These are phyloP conservation scores for Sebastes flavidus DNA, from an alignment of 2,797 vertebrate genomes.

Conservation along the genomic window DNA sequence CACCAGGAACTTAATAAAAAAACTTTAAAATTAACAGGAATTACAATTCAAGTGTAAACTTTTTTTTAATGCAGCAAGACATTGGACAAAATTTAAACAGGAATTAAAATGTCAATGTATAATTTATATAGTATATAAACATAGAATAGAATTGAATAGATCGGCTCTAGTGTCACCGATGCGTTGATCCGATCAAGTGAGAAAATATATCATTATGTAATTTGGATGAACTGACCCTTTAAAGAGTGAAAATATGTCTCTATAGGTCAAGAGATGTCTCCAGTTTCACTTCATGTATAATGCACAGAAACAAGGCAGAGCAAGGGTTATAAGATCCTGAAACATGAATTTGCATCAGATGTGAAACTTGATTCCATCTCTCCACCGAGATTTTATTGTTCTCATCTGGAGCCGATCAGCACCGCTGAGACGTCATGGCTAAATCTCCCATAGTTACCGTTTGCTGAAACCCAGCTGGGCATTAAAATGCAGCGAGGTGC, in stretches of 20 bases:
- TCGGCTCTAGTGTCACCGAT: too few relatives aligned
- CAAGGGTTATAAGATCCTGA: background rate
- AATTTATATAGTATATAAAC: too few relatives aligned
- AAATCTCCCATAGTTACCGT: conserved; percentile 7
- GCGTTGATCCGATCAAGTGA: too few relatives aligned
- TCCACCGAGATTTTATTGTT: background rate
- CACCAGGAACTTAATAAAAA: fast-evolving
- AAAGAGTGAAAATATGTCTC: background rate
- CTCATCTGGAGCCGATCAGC: background rate
- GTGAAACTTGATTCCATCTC: background rate
- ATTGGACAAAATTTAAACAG: too few relatives aligned
- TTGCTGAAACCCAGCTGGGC: conserved; percentile 12
- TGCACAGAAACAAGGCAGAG: background rate
- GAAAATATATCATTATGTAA: background rate
- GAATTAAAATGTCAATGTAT: too few relatives aligned
- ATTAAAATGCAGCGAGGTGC: conserved; percentile 3
- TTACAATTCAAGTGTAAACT: too few relatives aligned
- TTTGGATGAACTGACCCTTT: background rate
- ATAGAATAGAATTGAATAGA: too few relatives aligned
- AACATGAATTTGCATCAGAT: background rate
- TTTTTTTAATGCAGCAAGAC: too few relatives aligned
- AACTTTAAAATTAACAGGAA: too few relatives aligned
- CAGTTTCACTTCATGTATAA: background rate
- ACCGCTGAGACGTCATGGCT: background rate
- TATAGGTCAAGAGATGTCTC: background rate